Evolutionary conservation across 1,140 invertebrate genomes (phyloP).

Genomic region (Diachasma alloeum): DNA sequence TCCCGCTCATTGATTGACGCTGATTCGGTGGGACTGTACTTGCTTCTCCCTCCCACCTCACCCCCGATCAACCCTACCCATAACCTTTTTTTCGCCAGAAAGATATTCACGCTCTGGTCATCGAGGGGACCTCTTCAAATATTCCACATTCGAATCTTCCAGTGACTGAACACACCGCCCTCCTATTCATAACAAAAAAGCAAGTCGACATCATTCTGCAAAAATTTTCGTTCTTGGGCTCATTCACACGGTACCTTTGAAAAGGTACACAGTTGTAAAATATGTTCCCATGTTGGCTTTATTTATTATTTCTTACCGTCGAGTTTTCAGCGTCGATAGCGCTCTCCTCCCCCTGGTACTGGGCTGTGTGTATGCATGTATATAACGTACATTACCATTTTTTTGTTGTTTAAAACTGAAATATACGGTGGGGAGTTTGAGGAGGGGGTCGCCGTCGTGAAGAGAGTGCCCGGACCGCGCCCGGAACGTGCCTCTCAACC

Average conservation of each 20-base stretch:
- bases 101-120: slow-evolving; percentile 36
- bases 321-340: slow-evolving; percentile 53
- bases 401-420: slow-evolving; percentile 66
- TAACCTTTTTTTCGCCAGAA: slow-evolving; percentile 47
- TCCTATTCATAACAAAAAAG: background rate
- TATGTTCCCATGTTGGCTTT: slow-evolving; percentile 56
- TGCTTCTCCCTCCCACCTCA: slow-evolving; percentile 22
- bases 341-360: slow-evolving; percentile 28
- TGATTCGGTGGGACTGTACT: slow-evolving; percentile 24
- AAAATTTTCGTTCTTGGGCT: background rate
- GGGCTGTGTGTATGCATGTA: slow-evolving; percentile 25
- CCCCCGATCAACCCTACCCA: slow-evolving; percentile 33
- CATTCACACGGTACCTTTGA: background rate
- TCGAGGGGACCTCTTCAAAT: slow-evolving; percentile 37
- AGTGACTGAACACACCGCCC: slow-evolving; percentile 9
- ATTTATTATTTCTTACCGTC: slow-evolving; percentile 64
- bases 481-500: slow-evolving; percentile 40
- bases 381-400: slow-evolving; percentile 58
- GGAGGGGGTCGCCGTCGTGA: slow-evolving; percentile 26
- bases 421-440: slow-evolving; percentile 46
- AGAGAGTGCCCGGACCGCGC: slow-evolving; percentile 36
- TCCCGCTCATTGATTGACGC: slow-evolving; percentile 34
- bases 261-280: background rate
- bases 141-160: slow-evolving; percentile 34
- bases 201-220: background rate